phyloP scores from a whole-genome alignment of 2,797 vertebrate species.

The Echeneis naucrates region DNA sequence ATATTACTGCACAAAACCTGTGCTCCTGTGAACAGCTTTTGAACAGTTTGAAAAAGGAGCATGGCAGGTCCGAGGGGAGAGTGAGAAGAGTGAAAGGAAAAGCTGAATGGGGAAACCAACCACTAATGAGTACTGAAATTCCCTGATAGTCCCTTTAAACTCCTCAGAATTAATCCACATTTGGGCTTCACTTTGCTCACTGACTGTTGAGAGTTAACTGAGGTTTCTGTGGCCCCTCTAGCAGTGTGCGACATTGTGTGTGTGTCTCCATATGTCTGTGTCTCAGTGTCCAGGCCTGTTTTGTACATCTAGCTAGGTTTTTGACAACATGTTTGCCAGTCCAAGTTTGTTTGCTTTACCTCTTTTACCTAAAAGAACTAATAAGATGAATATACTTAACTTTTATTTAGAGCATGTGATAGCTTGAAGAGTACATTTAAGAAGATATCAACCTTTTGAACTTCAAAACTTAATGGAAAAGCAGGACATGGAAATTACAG shows the following conservation, averaged over 20 bases:
- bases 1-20: slow-evolving; percentile 14
- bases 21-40: not conserved
- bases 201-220: slow-evolving; percentile 18
- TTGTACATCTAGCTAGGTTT: slow-evolving; percentile 14
- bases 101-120: slow-evolving; percentile 17
- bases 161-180: slow-evolving; percentile 31
- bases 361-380: slow-evolving; percentile 7
- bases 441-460: not conserved
- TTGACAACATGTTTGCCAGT: slow-evolving; percentile 13
- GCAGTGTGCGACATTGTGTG: slow-evolving; percentile 11
- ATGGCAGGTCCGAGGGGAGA: not conserved
- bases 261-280: not conserved
- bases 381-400: slow-evolving; percentile 4
- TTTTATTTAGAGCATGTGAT: not conserved
- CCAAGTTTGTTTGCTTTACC: slow-evolving; percentile 25
- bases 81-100: slow-evolving; percentile 13
- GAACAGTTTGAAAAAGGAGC: not conserved
- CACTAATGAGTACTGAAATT: slow-evolving; percentile 11
- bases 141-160: slow-evolving; percentile 26
- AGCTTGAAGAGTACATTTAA: slow-evolving; percentile 6
- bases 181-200: slow-evolving; percentile 31
- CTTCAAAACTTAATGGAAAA: not conserved
- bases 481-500: not conserved
- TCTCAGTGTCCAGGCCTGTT: not conserved
- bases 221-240: slow-evolving; percentile 20